Percentiles rank a stretch among this genome's conserved stretches.
Conservation (phyloP, 2,797 vertebrate species). For the Cyprinella venusta region DNA sequence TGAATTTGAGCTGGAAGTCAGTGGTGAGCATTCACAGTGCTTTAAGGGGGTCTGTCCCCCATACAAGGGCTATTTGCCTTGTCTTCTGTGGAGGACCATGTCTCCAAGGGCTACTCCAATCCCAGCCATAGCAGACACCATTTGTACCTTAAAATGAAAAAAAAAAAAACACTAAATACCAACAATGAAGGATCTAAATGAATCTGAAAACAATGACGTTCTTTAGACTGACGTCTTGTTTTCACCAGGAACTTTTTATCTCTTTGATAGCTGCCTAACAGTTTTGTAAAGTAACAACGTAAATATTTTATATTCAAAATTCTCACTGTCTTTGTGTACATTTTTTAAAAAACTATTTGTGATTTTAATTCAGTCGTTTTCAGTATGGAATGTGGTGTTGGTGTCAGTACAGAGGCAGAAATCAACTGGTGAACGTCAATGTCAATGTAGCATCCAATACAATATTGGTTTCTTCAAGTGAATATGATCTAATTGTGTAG, state of each 20-base stretch:
- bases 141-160: conserved; percentile 50
- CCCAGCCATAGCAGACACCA: conserved; percentile 34
- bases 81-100: conserved; percentile 55
- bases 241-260: conserved; percentile 25
- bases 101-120: conserved; percentile 59
- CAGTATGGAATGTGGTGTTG: conserved; percentile 56
- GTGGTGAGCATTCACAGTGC: conserved; percentile 30
- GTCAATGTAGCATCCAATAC: conserved; percentile 47
- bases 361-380: conserved; percentile 52
- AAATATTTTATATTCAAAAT: conserved; percentile 41
- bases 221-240: conserved; percentile 13
- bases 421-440: conserved; percentile 43
- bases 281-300: conserved; percentile 46
- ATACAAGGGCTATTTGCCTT: conserved; percentile 51
- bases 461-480: conserved; percentile 46
- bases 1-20: conserved; percentile 13
- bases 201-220: conserved; percentile 34
- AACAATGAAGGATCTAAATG: conserved; percentile 39
- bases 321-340: conserved; percentile 49
- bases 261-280: conserved; percentile 19
- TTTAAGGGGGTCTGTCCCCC: conserved; percentile 16
- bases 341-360: conserved; percentile 47
- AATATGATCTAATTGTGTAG: conserved; percentile 62
- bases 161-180: conserved; percentile 41
- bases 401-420: conserved; percentile 55